Conservation (phyloP, 2,888 invertebrate species). For the Cantharis rufa region DNA sequence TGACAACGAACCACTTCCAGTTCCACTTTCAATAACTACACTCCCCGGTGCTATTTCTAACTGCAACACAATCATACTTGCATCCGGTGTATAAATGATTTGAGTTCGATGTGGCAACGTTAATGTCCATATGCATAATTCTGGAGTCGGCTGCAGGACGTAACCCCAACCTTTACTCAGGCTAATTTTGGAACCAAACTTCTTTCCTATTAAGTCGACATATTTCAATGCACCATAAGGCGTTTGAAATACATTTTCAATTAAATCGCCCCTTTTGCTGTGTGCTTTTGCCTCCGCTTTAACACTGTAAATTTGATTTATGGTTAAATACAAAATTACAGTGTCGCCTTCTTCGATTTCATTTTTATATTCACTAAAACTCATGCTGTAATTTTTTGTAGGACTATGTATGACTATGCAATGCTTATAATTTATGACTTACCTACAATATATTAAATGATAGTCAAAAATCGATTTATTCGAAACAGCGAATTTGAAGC, state of each 20-base stretch:
- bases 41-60: slow-evolving; percentile 90
- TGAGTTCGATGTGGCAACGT: slow-evolving; percentile 96
- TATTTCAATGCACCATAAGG: slow-evolving; percentile 92
- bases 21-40: slow-evolving; percentile 89
- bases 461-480: too few species aligned
- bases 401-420: too few species aligned
- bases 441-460: too few species aligned
- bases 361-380: slow-evolving; percentile 74
- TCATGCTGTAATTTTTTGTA: slow-evolving; percentile 61
- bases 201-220: slow-evolving; percentile 78
- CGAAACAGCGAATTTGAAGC: too few species aligned
- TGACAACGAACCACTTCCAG: slow-evolving; percentile 95
- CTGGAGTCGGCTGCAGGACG: slow-evolving; percentile 91
- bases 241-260: slow-evolving; percentile 89
- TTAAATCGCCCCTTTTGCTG: slow-evolving; percentile 78
- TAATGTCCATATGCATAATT: slow-evolving; percentile 94
- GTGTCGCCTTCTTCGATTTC: slow-evolving; percentile 87
- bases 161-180: slow-evolving; percentile 82
- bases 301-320: slow-evolving; percentile 79
- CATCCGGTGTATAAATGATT: slow-evolving; percentile 96
- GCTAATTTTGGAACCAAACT: slow-evolving; percentile 79
- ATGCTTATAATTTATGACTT: too few species aligned
- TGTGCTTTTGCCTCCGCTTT: slow-evolving; percentile 74
- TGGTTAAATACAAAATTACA: slow-evolving; percentile 86
- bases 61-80: slow-evolving; percentile 88